phyloP scores from a whole-genome alignment of 2,797 vertebrate species.

The Xiphorhynchus erythropygius region DNA sequence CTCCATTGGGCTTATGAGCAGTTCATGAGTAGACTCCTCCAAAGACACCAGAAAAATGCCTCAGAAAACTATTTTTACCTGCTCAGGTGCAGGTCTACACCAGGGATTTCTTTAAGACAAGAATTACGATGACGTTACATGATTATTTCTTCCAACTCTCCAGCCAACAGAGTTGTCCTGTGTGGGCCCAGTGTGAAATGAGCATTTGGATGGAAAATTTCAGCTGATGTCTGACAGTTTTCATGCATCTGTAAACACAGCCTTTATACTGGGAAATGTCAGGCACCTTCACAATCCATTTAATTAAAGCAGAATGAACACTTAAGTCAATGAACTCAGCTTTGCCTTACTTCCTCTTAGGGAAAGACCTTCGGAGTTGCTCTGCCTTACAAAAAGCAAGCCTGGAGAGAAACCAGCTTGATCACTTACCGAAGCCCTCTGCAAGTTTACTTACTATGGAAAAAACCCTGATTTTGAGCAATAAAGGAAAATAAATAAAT shows the following conservation, averaged over 20 bases:
- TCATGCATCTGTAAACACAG: neutral
- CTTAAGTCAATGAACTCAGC: fast-evolving
- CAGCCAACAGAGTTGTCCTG: neutral
- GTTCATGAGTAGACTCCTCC: neutral
- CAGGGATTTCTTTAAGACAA: neutral
- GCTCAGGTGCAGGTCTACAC: neutral
- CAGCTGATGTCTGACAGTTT: neutral
- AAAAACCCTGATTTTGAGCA: neutral
- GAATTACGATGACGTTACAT: neutral
- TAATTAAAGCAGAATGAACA: neutral
- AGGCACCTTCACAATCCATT: neutral
- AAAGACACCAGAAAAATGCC: fast-evolving
- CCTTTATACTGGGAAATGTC: neutral
- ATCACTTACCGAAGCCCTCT: neutral
- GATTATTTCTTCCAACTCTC: neutral
- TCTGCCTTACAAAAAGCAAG: fast-evolving
- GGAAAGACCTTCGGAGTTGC: neutral
- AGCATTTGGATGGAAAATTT: neutral
- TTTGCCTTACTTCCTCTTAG: neutral
- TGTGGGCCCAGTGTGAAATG: neutral
- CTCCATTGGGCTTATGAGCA: fast-evolving
- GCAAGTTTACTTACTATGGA: neutral
- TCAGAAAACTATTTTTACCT: neutral
- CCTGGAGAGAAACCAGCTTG: neutral
- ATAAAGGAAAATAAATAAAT: no score